Conservation (phyloP, 1,140 invertebrate genomes). For the Drosophila tani region DNA sequence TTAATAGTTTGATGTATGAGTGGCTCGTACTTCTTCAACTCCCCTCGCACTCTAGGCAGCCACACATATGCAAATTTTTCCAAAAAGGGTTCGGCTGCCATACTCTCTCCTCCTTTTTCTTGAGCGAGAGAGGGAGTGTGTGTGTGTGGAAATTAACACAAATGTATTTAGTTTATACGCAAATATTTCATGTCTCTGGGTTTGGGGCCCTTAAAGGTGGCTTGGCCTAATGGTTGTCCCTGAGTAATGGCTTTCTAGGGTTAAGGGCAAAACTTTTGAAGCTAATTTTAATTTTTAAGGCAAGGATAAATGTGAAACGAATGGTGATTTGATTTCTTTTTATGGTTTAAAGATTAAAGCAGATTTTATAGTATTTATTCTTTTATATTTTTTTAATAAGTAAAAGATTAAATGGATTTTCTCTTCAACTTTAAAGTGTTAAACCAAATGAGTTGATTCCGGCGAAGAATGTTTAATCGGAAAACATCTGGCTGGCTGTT, state of each 20-base stretch:
- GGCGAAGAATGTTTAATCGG: conserved; percentile 10
- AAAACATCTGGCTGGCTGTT: conserved; percentile 33
- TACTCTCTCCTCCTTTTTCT: conserved; percentile 1
- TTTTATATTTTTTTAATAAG: too few relatives aligned
- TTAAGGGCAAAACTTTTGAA: conserved; percentile 48
- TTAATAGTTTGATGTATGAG: conserved; percentile 83
- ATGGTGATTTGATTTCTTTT: conserved; percentile 7
- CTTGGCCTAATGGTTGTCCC: conserved; percentile 39
- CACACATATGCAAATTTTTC: conserved; percentile 77
- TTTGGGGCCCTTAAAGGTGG: conserved; percentile 63
- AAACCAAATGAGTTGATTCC: conserved; percentile 17
- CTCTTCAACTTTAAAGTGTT: conserved; percentile 1
- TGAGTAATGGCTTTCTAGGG: conserved; percentile 36
- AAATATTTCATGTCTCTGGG: conserved; percentile 59
- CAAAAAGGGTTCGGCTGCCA: conserved; percentile 43
- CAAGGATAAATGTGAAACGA: conserved; percentile 19
- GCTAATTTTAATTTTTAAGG: conserved; percentile 60
- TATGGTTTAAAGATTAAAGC: too few relatives aligned
- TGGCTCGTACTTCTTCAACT: conserved; percentile 22
- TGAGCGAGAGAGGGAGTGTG: neutral
- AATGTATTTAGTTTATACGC: conserved; percentile 77
- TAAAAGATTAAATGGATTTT: too few relatives aligned
- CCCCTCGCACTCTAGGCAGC: conserved; percentile 34
- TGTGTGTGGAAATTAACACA: conserved; percentile 75
- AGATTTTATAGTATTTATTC: too few relatives aligned